These are phyloP conservation scores for Oryzias melastigma DNA, from an alignment of 2,113 vertebrate species.

Conservation along the genomic window DNA sequence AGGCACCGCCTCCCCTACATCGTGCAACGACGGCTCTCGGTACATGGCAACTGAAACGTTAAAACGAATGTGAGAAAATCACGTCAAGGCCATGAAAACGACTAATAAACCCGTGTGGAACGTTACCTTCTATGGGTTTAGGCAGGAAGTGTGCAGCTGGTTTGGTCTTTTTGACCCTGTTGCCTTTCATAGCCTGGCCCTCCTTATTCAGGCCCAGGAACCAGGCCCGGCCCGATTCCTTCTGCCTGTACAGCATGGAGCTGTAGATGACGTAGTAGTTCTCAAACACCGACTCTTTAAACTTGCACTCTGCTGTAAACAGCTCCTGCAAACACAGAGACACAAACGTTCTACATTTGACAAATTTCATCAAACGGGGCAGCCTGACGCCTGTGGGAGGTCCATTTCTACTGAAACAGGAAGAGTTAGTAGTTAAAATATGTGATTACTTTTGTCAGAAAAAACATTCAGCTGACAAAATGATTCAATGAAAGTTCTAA, in stretches of 20 bases:
- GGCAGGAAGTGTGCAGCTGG: constrained; percentile 99
- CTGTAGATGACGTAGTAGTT: constrained; percentile 99
- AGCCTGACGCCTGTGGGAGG: too few species aligned
- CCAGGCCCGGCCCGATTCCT: constrained; percentile 97
- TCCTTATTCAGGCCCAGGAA: constrained; percentile 98
- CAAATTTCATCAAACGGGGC: too few species aligned
- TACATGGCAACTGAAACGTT: constrained; percentile 90
- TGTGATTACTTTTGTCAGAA: too few species aligned
- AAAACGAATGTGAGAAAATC: not conserved
- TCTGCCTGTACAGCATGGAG: constrained; percentile 98
- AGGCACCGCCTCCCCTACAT: constrained; percentile 92
- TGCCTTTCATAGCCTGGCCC: constrained; percentile 97
- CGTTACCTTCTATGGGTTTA: constrained; percentile 97
- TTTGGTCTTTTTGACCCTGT: constrained; percentile 99
- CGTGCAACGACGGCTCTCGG: constrained; percentile 95
- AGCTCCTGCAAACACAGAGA: constrained; percentile 82
- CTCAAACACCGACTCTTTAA: constrained; percentile 99
- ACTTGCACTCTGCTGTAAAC: constrained; percentile 98
- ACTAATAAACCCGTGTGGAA: not conserved
- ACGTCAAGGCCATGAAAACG: not conserved
- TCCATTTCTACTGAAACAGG: too few species aligned
- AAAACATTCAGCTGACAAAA: too few species aligned
- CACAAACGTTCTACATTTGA: not conserved
- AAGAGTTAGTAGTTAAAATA: too few species aligned
- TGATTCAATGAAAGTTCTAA: too few species aligned